Percentiles rank a stretch among this genome's conserved stretches.
Evolutionary conservation across 2,797 vertebrate species (phyloP).

Genomic region (Natrix natrix): DNA sequence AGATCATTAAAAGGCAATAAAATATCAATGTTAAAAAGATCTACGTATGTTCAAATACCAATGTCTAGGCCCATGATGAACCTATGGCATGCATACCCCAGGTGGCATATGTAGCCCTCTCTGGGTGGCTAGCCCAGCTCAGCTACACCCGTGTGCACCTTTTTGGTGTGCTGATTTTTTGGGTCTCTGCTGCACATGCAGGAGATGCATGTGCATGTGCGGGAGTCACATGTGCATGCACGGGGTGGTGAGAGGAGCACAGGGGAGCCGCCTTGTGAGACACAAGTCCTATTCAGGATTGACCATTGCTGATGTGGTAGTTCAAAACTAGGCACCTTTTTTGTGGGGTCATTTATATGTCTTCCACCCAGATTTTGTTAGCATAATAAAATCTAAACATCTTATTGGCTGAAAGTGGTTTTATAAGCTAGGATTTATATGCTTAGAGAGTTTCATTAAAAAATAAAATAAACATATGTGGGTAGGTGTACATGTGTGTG

Average conservation of each 20-base stretch:
- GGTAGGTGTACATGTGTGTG: not conserved
- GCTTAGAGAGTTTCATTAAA: not conserved
- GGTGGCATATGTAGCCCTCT: no score
- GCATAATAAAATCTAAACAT: slow-evolving; percentile 13
- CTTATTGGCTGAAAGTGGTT: slow-evolving; percentile 4
- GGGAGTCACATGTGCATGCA: no score
- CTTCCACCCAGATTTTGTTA: slow-evolving; percentile 32
- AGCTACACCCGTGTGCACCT: no score
- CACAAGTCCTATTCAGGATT: not conserved
- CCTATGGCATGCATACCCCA: no score
- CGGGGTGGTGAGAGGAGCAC: no score
- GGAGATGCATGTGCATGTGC: no score
- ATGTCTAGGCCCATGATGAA: not conserved
- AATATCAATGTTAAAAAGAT: not conserved
- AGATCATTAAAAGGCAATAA: not conserved
- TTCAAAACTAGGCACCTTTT: not conserved
- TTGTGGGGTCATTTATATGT: not conserved
- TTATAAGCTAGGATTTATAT: slow-evolving; percentile 1
- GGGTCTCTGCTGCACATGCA: no score
- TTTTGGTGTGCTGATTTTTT: no score
- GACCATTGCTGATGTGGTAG: not conserved
- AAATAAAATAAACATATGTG: slow-evolving; percentile 18
- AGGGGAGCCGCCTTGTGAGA: not conserved
- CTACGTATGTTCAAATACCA: not conserved
- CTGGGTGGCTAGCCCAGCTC: no score